phyloP scores from a whole-genome alignment of 1,140 invertebrate genomes.

The Holcopasites calliopsidis region DNA sequence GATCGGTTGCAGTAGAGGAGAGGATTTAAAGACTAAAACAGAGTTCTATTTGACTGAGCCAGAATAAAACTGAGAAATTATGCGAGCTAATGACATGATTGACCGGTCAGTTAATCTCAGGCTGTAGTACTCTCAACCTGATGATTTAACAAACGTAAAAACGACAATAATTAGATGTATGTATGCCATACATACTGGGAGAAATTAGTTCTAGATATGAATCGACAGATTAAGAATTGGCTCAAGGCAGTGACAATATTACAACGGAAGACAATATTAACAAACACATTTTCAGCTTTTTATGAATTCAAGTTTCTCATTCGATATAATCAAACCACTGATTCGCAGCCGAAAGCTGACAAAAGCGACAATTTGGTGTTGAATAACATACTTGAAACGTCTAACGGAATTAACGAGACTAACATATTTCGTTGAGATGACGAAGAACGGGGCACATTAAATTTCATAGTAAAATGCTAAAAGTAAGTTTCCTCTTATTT shows the following conservation, averaged over 20 bases:
- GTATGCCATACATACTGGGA: not conserved
- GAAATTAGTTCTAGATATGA: not conserved
- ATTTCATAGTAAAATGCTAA: slow-evolving; percentile 48
- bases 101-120: slow-evolving; percentile 46
- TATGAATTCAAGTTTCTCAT: too few relatives aligned
- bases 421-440: slow-evolving; percentile 12
- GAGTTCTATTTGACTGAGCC: not conserved
- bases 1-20: not conserved
- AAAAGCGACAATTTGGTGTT: not conserved
- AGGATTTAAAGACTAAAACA: not conserved
- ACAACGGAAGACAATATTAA: slow-evolving; percentile 70
- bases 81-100: slow-evolving; percentile 30
- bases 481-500: slow-evolving; percentile 6
- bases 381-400: slow-evolving; percentile 11
- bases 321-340: too few relatives aligned
- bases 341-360: not conserved
- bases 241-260: not conserved
- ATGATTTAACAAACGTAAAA: slow-evolving; percentile 8
- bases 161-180: slow-evolving; percentile 14
- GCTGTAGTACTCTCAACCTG: slow-evolving; percentile 10
- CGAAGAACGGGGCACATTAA: slow-evolving; percentile 40
- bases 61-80: not conserved
- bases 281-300: too few relatives aligned
- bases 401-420: slow-evolving; percentile 4
- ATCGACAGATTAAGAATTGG: slow-evolving; percentile 10